A percentile compares a stretch with the other conserved stretches of the same genome.
Conservation (phyloP, 2,888 invertebrate genomes). For the Epistrophella euchroma region DNA sequence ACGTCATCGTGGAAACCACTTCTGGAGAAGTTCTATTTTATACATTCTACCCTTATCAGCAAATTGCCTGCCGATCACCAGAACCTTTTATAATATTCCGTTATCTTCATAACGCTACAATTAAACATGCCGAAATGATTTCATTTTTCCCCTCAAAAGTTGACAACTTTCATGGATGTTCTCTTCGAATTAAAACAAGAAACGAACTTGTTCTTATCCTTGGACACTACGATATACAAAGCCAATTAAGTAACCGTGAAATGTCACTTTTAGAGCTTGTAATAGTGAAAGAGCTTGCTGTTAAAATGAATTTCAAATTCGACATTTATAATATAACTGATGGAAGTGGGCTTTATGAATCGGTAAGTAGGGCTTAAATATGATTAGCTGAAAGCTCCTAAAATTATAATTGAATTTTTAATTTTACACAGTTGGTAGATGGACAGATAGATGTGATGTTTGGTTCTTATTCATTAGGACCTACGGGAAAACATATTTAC, state of each 20-base stretch:
- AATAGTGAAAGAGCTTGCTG: background rate
- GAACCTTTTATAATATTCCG: background rate
- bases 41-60: background rate
- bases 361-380: background rate
- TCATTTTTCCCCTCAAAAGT: background rate
- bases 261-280: background rate
- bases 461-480: background rate
- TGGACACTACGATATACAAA: background rate
- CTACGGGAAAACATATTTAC: background rate
- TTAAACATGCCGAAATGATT: background rate
- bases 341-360: background rate
- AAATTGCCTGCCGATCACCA: background rate
- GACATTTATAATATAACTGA: background rate
- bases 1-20: background rate
- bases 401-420: background rate
- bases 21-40: conserved; percentile 6
- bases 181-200: conserved; percentile 7
- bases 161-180: background rate
- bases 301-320: background rate
- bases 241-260: background rate
- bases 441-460: background rate
- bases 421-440: background rate
- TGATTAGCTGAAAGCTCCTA: background rate
- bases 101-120: background rate
- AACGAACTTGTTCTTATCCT: background rate